A percentile compares a stretch with the other conserved stretches of the same genome.
Conservation (phyloP, 2,113 vertebrate species). For the Piprites chloris region DNA sequence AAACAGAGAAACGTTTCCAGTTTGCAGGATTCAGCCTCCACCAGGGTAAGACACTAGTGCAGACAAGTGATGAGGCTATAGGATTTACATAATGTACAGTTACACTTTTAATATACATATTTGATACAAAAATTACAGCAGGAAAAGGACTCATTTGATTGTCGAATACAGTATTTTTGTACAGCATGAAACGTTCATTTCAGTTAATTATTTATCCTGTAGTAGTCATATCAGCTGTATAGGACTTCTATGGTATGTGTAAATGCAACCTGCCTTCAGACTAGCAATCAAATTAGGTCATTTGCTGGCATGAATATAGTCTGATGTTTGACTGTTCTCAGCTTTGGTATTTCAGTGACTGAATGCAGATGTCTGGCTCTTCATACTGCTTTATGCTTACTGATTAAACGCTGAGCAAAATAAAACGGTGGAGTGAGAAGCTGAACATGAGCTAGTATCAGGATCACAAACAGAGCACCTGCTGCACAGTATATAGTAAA, state of each 20-base stretch:
- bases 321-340: conserved; percentile 66
- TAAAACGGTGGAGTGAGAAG: conserved; percentile 74
- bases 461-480: conserved; percentile 71
- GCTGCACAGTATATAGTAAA: conserved; percentile 79
- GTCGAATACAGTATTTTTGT: conserved; percentile 72
- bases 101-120: conserved; percentile 73
- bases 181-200: conserved; percentile 66
- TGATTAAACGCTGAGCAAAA: conserved; percentile 79
- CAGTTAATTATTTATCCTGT: conserved; percentile 65
- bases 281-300: conserved; percentile 48
- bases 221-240: conserved; percentile 57
- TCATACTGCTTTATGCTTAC: conserved; percentile 83
- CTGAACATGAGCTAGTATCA: conserved; percentile 73
- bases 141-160: conserved; percentile 63
- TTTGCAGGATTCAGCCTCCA: conserved; percentile 45
- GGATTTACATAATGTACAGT: conserved; percentile 73
- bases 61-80: conserved; percentile 50
- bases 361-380: conserved; percentile 57
- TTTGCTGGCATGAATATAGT: conserved; percentile 62
- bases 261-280: conserved; percentile 53
- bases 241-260: conserved; percentile 54
- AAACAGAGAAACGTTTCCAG: conserved; percentile 23
- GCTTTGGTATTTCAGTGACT: conserved; percentile 61
- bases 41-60: conserved; percentile 45
- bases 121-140: conserved; percentile 74